These are phyloP conservation scores for Pteropus rufus DNA, from an alignment of 2,797 vertebrate species.

Conservation along the genomic window DNA sequence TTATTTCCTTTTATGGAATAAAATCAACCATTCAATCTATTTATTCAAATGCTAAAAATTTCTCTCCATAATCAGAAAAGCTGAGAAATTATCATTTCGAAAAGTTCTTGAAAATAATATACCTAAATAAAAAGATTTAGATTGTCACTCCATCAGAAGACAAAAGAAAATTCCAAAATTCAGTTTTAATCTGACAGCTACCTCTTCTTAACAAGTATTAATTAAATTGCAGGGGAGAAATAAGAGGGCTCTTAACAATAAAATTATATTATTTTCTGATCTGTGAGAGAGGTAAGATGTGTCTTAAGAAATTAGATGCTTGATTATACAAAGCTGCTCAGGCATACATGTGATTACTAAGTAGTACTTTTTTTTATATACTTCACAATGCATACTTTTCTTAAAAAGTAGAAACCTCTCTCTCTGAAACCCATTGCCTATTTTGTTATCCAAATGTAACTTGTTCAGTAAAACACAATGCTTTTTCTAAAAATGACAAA, in stretches of 20 bases:
- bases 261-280: constrained; percentile 66
- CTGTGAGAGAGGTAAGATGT: constrained; percentile 59
- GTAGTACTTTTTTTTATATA: not conserved
- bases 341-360: constrained; percentile 47
- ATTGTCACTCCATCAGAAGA: constrained; percentile 75
- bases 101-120: constrained; percentile 77
- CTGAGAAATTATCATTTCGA: constrained; percentile 74
- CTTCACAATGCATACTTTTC: constrained; percentile 33
- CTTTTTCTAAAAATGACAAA: constrained; percentile 49
- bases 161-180: constrained; percentile 74
- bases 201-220: constrained; percentile 70
- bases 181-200: constrained; percentile 72
- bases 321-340: constrained; percentile 55
- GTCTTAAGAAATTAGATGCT: constrained; percentile 63
- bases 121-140: constrained; percentile 71
- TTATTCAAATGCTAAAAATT: constrained; percentile 72
- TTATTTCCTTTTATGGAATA: constrained; percentile 64
- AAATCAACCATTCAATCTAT: constrained; percentile 49
- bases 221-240: constrained; percentile 70
- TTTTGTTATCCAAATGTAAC: constrained; percentile 34
- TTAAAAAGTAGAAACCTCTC: constrained; percentile 32
- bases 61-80: constrained; percentile 67
- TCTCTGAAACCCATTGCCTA: not conserved
- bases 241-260: constrained; percentile 64
- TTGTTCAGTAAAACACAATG: constrained; percentile 34